These are phyloP conservation scores for Molanna angustata DNA, from an alignment of 2,888 invertebrate genomes.

Conservation along the genomic window DNA sequence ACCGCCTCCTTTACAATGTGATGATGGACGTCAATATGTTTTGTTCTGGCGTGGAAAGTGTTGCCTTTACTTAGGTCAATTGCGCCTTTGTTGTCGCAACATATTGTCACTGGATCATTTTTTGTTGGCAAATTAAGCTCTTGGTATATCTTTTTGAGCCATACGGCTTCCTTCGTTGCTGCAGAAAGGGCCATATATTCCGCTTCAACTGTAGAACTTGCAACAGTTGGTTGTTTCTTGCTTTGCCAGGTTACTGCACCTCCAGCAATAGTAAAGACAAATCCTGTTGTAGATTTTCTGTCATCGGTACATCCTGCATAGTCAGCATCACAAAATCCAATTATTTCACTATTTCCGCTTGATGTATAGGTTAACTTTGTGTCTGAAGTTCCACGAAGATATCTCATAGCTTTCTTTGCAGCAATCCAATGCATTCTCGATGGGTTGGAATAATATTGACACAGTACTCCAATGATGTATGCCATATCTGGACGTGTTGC, in stretches of 20 bases:
- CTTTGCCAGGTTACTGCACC: conserved; percentile 35
- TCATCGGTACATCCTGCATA: conserved; percentile 6
- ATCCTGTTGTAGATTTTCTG: conserved; percentile 8
- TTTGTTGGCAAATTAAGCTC: conserved; percentile 1
- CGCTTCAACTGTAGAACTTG: conserved; percentile 34
- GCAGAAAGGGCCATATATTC: conserved; percentile 35
- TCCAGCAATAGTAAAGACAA: conserved; percentile 32
- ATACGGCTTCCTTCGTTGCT: conserved; percentile 30
- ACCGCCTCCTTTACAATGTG: not conserved
- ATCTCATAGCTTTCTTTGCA: conserved; percentile 32
- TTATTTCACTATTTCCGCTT: not conserved
- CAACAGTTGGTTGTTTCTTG: conserved; percentile 33
- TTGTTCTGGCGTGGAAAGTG: not conserved
- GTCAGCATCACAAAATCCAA: conserved; percentile 9
- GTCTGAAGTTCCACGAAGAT: conserved; percentile 33
- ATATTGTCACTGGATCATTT: not conserved
- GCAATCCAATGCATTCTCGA: conserved; percentile 30
- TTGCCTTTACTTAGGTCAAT: not conserved
- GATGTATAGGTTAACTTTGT: conserved; percentile 11
- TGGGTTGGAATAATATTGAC: conserved; percentile 32
- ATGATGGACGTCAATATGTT: conserved; percentile 2
- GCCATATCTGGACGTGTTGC: conserved; percentile 34
- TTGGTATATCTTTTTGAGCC: conserved; percentile 1
- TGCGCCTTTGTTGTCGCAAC: conserved; percentile 2
- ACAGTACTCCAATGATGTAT: conserved; percentile 33